Evolutionary conservation across 2,888 invertebrate genomes (phyloP), one percentile per base, ranked within the genome.

Genomic region (Alviniconcha strummeri): DNA sequence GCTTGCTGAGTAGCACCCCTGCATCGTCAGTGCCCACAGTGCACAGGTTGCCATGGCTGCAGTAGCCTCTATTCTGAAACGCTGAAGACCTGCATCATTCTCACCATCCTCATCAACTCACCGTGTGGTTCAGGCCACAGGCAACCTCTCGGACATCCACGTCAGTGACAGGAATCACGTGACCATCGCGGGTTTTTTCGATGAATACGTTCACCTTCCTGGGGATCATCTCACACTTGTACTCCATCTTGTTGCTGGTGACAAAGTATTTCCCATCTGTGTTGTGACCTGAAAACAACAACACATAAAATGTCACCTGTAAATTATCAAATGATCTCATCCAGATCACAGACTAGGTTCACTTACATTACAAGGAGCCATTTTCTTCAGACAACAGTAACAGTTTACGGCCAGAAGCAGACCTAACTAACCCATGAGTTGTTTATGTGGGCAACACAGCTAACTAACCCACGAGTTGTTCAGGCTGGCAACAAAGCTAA

Each of bases 251-350:
- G 69, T 96, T 98, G 87, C 96, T 96, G 17, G 97, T 97, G 84
- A 97, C 96, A 94, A 98, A 98, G 93, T 97, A 98, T 93, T 98
- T 97, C 54, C 98, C 98, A 93, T 98, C 98, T 0, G 98, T 97
- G 93, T 98, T 98, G 94, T 98, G 98, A 55, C 98, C 96, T 95
- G 91, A 13, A 90, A 88, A 83, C 57, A 77, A 3, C 36, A 36
- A 36, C 36, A 36, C 36, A 36, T 36, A 36, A 36, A 36, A 36
- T 36, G 36, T 36, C 36, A 36, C 36, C 36, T 36, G 36, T 3
- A 36, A 36, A 36, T 36, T 36, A 3, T 36, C 36, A 36, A 36
- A 36, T 36, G 36, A 36, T 36, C 36, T 36, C 36, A 36, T 36
- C 36, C 36, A 36, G 36, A 36, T 36, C 36, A 36, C 36, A 36